phyloP scores from a whole-genome alignment of 2,113 vertebrate species.

The Poeciliopsis occidentalis region DNA sequence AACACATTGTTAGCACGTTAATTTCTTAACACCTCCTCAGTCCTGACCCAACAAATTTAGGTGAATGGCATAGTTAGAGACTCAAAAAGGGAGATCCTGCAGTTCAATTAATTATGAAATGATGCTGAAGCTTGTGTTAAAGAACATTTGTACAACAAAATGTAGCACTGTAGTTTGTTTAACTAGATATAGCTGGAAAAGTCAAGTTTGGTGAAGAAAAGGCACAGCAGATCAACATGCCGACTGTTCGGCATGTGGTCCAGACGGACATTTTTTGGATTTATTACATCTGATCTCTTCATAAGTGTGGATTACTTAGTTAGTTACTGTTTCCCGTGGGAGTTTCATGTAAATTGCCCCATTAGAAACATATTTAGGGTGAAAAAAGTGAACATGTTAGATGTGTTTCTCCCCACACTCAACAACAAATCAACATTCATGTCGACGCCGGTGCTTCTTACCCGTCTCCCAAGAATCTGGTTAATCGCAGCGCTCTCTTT shows the following conservation, averaged over 20 bases:
- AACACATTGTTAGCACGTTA: neutral
- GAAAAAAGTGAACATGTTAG: neutral
- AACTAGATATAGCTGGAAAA: no score
- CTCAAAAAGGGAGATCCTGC: neutral
- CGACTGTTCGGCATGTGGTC: no score
- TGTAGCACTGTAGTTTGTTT: neutral
- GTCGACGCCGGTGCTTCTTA: conserved; percentile 57
- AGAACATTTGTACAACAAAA: neutral
- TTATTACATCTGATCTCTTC: no score
- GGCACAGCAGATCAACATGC: no score
- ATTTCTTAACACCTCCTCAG: neutral
- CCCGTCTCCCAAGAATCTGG: conserved; percentile 96
- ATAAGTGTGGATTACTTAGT: neutral
- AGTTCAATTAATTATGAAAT: neutral
- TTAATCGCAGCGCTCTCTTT: conserved; percentile 97
- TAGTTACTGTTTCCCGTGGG: neutral
- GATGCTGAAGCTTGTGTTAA: neutral
- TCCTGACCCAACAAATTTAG: neutral
- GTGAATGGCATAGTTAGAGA: no score
- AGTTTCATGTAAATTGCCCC: neutral
- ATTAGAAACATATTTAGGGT: neutral
- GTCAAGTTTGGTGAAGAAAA: no score
- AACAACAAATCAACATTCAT: conserved; percentile 4
- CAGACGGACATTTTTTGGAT: no score
- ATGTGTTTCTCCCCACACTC: neutral